Percentiles rank a stretch among this genome's conserved stretches.
These are phyloP conservation scores for Leucopsar rothschildi DNA, from an alignment of 2,113 vertebrate genomes.

Conservation along the genomic window DNA sequence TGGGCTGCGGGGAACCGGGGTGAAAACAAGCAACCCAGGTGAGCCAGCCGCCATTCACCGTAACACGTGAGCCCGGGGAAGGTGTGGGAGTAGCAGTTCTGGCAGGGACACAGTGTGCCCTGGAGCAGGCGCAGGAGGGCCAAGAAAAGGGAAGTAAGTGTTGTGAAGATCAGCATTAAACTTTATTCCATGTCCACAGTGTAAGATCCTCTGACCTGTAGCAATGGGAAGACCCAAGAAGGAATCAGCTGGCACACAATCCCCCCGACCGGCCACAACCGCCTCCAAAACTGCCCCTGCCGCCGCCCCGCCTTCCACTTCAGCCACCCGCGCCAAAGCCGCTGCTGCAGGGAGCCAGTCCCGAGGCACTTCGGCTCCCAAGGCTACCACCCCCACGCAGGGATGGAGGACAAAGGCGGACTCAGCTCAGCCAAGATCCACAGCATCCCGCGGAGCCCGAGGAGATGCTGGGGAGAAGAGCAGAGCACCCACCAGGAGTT, in stretches of 20 bases:
- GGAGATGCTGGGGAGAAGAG: background rate
- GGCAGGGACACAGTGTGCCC: background rate
- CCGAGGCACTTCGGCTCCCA: background rate
- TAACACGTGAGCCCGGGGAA: background rate
- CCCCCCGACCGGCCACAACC: background rate
- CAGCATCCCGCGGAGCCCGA: background rate
- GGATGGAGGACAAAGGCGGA: background rate
- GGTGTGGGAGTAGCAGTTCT: background rate
- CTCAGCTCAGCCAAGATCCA: background rate
- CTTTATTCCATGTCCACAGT: background rate
- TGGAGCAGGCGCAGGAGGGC: background rate
- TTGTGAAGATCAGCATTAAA: background rate
- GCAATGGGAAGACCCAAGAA: conserved; percentile 57
- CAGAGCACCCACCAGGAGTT: background rate
- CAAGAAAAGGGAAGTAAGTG: background rate
- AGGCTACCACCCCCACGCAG: background rate
- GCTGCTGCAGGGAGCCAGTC: background rate
- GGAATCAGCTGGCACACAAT: background rate
- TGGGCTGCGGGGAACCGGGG: background rate
- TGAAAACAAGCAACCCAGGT: background rate
- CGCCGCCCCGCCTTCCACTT: background rate
- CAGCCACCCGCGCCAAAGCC: background rate
- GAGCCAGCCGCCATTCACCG: background rate
- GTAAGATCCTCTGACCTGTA: background rate
- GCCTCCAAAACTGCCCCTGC: background rate